Percentiles rank a stretch among this genome's conserved stretches.
Conservation (phyloP, 2,797 vertebrate genomes). For the Cichlasoma orientale region DNA sequence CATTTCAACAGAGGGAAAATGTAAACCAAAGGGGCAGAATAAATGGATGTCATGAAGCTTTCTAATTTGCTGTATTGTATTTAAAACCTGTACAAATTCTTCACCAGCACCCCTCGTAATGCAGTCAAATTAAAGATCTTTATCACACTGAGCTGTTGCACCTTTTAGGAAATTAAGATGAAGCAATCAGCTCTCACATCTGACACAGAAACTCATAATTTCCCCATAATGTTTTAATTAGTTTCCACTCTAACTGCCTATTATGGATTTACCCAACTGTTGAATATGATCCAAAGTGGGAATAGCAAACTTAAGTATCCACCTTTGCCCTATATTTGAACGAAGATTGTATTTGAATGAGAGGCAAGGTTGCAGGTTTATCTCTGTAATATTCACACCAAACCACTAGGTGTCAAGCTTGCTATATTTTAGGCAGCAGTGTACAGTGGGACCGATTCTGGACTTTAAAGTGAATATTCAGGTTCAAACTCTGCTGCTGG, state of each 20-base stretch:
- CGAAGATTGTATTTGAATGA: not conserved
- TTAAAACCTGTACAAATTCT: not conserved
- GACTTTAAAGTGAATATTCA: not conserved
- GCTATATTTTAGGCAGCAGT: constrained; percentile 14
- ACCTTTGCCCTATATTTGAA: not conserved
- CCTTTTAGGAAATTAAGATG: constrained; percentile 42
- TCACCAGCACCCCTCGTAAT: not conserved
- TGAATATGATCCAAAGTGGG: not conserved
- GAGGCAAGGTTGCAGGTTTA: not conserved
- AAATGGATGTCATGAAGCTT: not conserved
- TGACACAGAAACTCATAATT: constrained; percentile 17
- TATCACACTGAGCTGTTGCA: constrained; percentile 29
- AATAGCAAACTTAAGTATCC: not conserved
- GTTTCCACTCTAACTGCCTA: not conserved
- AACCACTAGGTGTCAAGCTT: constrained; percentile 73
- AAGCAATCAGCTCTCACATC: constrained; percentile 28
- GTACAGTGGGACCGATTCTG: not conserved
- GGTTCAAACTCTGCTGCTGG: not conserved
- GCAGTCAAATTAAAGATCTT: constrained; percentile 51
- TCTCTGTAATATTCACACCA: constrained; percentile 33
- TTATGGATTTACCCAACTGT: constrained; percentile 1
- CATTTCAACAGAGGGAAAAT: not conserved
- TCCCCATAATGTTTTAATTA: constrained; percentile 21
- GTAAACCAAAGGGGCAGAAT: not conserved
- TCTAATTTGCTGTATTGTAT: not conserved